Conservation (phyloP, 2,888 invertebrate genomes). For the Matsumyia berberina region DNA sequence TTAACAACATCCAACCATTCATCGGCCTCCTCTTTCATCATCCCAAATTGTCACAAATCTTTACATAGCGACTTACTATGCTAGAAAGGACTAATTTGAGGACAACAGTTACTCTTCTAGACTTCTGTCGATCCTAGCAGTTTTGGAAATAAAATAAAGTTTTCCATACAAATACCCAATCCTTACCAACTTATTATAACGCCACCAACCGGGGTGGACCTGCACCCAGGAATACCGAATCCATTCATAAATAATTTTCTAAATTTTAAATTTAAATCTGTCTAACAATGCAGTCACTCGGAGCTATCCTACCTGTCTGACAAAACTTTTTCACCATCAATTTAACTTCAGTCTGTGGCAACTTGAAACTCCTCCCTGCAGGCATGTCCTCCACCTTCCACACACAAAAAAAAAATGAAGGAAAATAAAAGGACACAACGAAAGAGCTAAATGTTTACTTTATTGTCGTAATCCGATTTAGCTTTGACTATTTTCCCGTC, state of each 20-base stretch:
- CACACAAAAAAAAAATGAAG: not conserved
- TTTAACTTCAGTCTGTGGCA: slow-evolving; percentile 37
- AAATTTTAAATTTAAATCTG: not conserved
- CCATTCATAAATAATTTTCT: not conserved
- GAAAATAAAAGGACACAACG: slow-evolving; percentile 46
- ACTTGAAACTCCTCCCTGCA: slow-evolving; percentile 28
- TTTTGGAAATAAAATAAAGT: too few species aligned
- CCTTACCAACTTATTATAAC: too few species aligned
- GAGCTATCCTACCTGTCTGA: slow-evolving; percentile 20
- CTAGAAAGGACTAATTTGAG: too few species aligned
- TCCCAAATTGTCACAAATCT: too few species aligned
- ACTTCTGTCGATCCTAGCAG: too few species aligned
- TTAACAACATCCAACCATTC: too few species aligned
- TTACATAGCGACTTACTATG: too few species aligned
- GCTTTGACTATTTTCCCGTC: slow-evolving; percentile 49
- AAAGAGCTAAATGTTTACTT: slow-evolving; percentile 66
- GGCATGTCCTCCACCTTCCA: not conserved
- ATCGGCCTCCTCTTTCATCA: too few species aligned
- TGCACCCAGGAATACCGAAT: not conserved
- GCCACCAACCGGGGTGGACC: too few species aligned
- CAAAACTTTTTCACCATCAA: slow-evolving; percentile 51
- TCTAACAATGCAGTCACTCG: not conserved
- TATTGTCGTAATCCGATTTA: slow-evolving; percentile 70
- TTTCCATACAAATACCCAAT: too few species aligned
- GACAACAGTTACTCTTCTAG: too few species aligned